Evolutionary conservation across 2,113 vertebrate species (phyloP), one percentile per base, ranked within the genome.

Genomic region (Xenopus borealis): DNA sequence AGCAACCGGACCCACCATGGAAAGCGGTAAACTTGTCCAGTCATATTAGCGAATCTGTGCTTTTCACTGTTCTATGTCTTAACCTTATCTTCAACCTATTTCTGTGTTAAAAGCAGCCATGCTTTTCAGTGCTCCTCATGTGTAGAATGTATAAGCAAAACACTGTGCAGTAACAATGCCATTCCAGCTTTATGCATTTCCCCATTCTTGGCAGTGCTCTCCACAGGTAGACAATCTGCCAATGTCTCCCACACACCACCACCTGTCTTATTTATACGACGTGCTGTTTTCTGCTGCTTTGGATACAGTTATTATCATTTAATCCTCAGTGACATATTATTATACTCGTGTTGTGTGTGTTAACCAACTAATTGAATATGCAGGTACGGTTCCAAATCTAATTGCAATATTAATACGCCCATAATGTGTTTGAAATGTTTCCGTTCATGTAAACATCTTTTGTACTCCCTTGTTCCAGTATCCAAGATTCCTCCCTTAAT

Each of bases 381-480:
- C 10, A 64, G 14, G 62, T 27, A 44, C 17, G 3, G 19, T 40
- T 40, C 62, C 27, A 64, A 64, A 64, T 17, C 30, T 40, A 64
- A 17, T 64, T 33, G 27, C 30, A 62, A 9, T 64, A 64, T 64
- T 33, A 44, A 64, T 40, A 30, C 9, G 9, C 23, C 8, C 0
- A 23, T 40, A n/a, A 16, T 64, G 16, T 17, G 8, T 64, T 40
- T 64, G 12, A 10, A 64, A 33, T 64, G 20, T 64, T 64, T 17
- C 62, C 17, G 19, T 55, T n/a, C 67, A 82, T 81, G 62, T 30
- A 76, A 66, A 17, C 62, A 64, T 64, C 47, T 50, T 50, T 50
- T 50, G 14, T 12, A 50, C 44, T 68, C 58, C 78, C 80, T 79
- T 40, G 8, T 40, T 40, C 33, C 33, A 40, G 33, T 40, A 40